phyloP scores from a whole-genome alignment of 2,113 vertebrate genomes.

The Probosciger aterrimus region DNA sequence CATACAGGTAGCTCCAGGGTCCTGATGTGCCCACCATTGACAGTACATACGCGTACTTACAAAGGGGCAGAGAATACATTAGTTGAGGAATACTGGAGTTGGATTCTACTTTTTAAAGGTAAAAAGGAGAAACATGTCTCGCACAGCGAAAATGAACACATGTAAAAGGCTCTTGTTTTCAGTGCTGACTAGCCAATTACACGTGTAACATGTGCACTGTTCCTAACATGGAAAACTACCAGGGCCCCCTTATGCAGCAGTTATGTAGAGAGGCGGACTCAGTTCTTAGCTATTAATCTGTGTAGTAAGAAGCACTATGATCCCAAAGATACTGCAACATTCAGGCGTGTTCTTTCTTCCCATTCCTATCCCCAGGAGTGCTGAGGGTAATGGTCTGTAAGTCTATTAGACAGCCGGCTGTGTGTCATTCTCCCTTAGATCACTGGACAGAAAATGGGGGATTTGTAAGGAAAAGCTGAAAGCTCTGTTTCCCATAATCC shows the following conservation, averaged over 20 bases:
- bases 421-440: not conserved
- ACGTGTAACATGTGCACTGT: not conserved
- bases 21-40: not conserved
- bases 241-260: not conserved
- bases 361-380: not conserved
- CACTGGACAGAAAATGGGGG: not conserved
- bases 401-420: not conserved
- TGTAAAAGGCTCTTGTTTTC: not conserved
- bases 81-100: not conserved
- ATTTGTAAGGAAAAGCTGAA: slow-evolving; percentile 4
- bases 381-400: not conserved
- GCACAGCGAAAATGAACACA: not conserved
- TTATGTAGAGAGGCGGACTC: not conserved
- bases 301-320: not conserved
- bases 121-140: not conserved
- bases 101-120: not conserved
- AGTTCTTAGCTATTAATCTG: not conserved
- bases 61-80: not conserved
- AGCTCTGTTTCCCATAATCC: slow-evolving; percentile 1
- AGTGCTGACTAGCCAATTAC: not conserved
- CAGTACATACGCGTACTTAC: fast-evolving
- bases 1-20: not conserved
- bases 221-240: not conserved
- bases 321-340: not conserved
- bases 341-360: not conserved